Percentiles rank a stretch among this genome's conserved stretches.
Evolutionary conservation across 2,797 vertebrate genomes (phyloP).

Genomic region (Botia almorhae): DNA sequence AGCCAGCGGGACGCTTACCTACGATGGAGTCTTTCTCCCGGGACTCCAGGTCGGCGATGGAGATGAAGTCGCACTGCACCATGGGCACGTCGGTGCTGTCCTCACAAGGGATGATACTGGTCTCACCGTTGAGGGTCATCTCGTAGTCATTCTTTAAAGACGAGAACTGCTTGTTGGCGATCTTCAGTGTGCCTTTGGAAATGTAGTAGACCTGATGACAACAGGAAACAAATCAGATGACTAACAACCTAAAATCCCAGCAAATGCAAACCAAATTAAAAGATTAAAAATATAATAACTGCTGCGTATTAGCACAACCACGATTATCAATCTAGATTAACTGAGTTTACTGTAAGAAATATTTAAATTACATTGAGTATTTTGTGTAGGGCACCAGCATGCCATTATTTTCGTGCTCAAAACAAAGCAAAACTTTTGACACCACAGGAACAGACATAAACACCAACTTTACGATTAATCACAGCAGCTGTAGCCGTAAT

Average conservation of each 20-base stretch:
- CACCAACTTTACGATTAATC: too few species aligned
- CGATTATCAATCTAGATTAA: too few species aligned
- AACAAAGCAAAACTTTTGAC: too few species aligned
- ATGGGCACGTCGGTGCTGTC: slow-evolving; percentile 87
- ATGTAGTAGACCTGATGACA: slow-evolving; percentile 90
- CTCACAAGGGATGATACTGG: slow-evolving; percentile 89
- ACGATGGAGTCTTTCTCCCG: slow-evolving; percentile 88
- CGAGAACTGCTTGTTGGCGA: slow-evolving; percentile 97
- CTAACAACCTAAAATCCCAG: slow-evolving; percentile 4
- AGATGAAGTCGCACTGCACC: slow-evolving; percentile 89
- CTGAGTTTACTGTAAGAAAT: too few species aligned
- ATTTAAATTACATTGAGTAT: too few species aligned
- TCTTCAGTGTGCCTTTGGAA: slow-evolving; percentile 92
- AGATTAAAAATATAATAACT: too few species aligned
- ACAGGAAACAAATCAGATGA: slow-evolving; percentile 52
- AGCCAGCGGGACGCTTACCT: slow-evolving; percentile 76
- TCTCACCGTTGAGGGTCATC: slow-evolving; percentile 84
- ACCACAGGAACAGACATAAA: too few species aligned
- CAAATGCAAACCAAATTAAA: too few species aligned
- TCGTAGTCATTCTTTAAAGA: slow-evolving; percentile 89
- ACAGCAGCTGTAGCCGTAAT: too few species aligned
- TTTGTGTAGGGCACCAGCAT: too few species aligned
- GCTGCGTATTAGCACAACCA: too few species aligned
- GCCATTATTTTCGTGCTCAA: too few species aligned
- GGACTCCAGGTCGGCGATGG: slow-evolving; percentile 87